Base-by-base conservation (phyloP, 2,888 invertebrate genomes). In the Clivina fossor region DNA sequence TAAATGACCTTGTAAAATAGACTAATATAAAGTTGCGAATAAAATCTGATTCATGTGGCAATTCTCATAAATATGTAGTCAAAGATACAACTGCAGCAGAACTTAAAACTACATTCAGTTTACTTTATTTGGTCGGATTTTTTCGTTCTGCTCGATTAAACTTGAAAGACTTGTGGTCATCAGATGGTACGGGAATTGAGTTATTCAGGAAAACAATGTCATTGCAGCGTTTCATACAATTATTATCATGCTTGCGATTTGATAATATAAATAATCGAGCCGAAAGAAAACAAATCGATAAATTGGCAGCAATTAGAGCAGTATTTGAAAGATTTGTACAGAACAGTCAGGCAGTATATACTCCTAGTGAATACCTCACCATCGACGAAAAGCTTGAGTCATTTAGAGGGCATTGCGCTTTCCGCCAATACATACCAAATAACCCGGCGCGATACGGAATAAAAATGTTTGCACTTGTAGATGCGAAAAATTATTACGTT, bases 341-440 rank as follows among this genome's bases (percentile, higher is more conserved):
- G 20, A 66, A 66, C 53, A 69, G 67, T 50, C 57, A 63, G 60
- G 53, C 57, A 15, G 58, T 51, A 51, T 64, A 62, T 53, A 46
- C 47, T 51, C 59, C 57, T 41, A 61, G 61, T 22, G 57, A 61
- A 56, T 60, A 60, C 57, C 61, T 68, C 7, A 68, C 63, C 43
- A 57, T 66, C 19, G 66, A 69, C 56, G 67, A 68, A 60, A 66
- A 63, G 62, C 56, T 66, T 18, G 60, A 58, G 53, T 61, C 58
- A 33, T 66, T 67, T 57, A 46, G 65, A 58, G 65, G 65, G 18
- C 56, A 63, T 16, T 69, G 69, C 46, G 30, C 37, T 18, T 65
- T 67, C 60, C 43, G 62, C 16, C 64, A 67, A 57, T 70, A 67
- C 51, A 68, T 68, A 32, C 61, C 62, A 15, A 43, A 37, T 13